Conservation (phyloP, 2,888 invertebrate species). For the Folsomia candida region DNA sequence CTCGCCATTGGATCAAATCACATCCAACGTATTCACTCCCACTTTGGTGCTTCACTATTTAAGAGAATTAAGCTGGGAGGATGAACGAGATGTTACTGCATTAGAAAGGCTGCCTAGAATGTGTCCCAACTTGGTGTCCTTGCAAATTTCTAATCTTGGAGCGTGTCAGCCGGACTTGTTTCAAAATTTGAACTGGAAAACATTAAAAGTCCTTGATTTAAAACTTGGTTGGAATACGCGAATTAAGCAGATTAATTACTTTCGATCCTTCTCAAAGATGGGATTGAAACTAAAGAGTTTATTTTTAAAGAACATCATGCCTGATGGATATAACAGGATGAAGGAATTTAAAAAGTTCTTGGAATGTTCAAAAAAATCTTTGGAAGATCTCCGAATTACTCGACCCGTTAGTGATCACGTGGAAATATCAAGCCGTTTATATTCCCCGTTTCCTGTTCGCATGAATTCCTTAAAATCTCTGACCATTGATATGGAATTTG, state of each 20-base stretch:
- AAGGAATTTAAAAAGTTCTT: conserved; percentile 14
- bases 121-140: conserved; percentile 20
- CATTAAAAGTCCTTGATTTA: conserved; percentile 15
- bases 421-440: background rate
- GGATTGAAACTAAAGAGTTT: conserved; percentile 14
- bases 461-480: conserved; percentile 14
- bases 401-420: background rate
- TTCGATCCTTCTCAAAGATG: conserved; percentile 15
- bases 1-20: conserved; percentile 16
- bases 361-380: background rate
- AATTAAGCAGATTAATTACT: conserved; percentile 12
- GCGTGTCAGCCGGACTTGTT: conserved; percentile 5
- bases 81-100: conserved; percentile 9
- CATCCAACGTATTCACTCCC: background rate
- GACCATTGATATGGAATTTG: conserved; percentile 25
- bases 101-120: conserved; percentile 22
- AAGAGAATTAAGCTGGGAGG: conserved; percentile 21
- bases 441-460: too few relatives aligned
- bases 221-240: conserved; percentile 15
- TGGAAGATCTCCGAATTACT: conserved; percentile 1
- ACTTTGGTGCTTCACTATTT: background rate
- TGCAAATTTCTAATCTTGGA: conserved; percentile 14
- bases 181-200: conserved; percentile 1
- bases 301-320: conserved; percentile 6
- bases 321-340: conserved; percentile 14